Evolutionary conservation across 2,797 vertebrate species (phyloP).

Genomic region (Protosalanx chinensis): DNA sequence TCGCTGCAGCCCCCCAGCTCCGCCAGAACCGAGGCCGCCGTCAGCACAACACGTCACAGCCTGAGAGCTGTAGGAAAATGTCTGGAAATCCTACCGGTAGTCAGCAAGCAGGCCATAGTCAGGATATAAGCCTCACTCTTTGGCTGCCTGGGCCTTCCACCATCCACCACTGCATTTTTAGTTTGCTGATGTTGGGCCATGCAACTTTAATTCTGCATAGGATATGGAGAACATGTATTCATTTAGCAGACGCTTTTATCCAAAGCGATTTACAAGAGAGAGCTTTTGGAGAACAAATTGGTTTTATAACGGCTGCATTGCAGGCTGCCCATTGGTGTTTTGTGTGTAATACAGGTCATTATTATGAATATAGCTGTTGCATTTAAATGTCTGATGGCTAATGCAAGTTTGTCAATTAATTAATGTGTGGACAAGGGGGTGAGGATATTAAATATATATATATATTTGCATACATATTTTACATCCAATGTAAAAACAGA

Average conservation of each 20-base stretch:
- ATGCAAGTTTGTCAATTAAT: too few species aligned
- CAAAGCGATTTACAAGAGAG: too few species aligned
- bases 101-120: slow-evolving; percentile 17
- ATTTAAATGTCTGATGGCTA: too few species aligned
- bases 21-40: slow-evolving; percentile 88
- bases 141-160: background rate
- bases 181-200: background rate
- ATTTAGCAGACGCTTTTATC: too few species aligned
- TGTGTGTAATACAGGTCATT: too few species aligned
- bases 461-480: background rate
- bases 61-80: slow-evolving; percentile 90
- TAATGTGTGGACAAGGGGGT: too few species aligned
- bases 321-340: too few species aligned
- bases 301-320: too few species aligned
- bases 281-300: background rate
- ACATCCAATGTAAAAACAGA: background rate
- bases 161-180: background rate
- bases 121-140: background rate
- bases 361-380: too few species aligned
- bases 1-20: slow-evolving; percentile 86
- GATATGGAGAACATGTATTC: background rate
- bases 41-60: slow-evolving; percentile 96
- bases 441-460: background rate
- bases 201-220: too few species aligned
- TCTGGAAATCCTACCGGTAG: slow-evolving; percentile 65